Evolutionary conservation across 2,797 vertebrate genomes (phyloP).

Genomic region (Dromococcyx pavoninus): DNA sequence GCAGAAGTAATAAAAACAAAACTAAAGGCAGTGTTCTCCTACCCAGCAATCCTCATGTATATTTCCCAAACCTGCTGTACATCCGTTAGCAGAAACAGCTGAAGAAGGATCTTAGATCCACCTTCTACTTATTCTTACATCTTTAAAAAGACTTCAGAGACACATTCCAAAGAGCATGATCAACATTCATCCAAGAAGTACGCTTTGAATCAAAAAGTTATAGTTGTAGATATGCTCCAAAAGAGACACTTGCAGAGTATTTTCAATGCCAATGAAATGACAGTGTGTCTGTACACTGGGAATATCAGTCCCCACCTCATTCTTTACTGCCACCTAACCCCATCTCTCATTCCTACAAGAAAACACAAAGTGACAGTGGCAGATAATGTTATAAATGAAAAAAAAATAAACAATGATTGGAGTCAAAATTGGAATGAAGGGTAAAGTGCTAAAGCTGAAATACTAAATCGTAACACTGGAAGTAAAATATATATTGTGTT

Average conservation of each 20-base stretch:
- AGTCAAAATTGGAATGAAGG: not conserved
- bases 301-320: not conserved
- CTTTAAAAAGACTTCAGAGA: not conserved
- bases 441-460: not conserved
- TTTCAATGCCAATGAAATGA: not conserved
- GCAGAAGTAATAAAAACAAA: not conserved
- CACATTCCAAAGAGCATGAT: not conserved
- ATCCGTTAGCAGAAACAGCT: not conserved
- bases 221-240: not conserved
- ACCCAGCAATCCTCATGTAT: not conserved
- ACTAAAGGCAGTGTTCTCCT: not conserved
- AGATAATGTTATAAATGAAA: not conserved
- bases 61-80: not conserved
- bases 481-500: not conserved
- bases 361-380: not conserved
- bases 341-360: not conserved
- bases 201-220: not conserved
- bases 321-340: not conserved
- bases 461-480: not conserved
- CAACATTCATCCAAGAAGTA: not conserved
- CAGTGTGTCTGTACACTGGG: not conserved
- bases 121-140: not conserved
- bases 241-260: not conserved
- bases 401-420: not conserved
- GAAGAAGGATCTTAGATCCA: not conserved